phyloP scores from a whole-genome alignment of 2,113 vertebrate species.

The Alligator mississippiensis region DNA sequence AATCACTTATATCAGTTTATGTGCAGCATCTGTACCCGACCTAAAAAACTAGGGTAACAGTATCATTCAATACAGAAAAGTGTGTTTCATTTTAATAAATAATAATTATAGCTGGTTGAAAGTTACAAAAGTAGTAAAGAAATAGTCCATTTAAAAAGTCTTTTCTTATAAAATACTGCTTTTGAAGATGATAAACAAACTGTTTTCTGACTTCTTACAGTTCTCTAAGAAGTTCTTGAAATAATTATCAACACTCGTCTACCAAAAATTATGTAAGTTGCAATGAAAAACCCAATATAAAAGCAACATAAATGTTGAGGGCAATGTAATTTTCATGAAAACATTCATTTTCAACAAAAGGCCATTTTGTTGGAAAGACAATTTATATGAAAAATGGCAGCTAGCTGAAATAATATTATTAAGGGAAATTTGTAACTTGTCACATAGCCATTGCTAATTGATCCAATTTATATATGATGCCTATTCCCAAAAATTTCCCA shows the following conservation, averaged over 20 bases:
- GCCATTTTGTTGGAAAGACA: background rate
- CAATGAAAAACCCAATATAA: too few relatives aligned
- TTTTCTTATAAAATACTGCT: background rate
- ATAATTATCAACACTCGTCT: background rate
- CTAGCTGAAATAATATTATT: background rate
- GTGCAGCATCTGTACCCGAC: too few relatives aligned
- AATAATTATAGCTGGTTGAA: background rate
- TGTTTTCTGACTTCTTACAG: too few relatives aligned
- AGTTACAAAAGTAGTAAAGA: background rate
- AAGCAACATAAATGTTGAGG: background rate
- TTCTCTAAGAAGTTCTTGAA: background rate
- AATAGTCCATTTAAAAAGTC: too few relatives aligned
- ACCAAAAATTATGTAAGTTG: background rate
- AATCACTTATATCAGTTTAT: too few relatives aligned
- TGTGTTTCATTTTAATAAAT: background rate
- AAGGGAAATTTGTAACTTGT: background rate
- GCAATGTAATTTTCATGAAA: background rate
- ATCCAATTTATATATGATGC: background rate
- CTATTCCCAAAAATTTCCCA: background rate
- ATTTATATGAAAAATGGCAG: background rate
- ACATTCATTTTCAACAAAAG: background rate
- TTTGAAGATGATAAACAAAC: too few relatives aligned
- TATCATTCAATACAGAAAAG: background rate
- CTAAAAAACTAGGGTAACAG: background rate
- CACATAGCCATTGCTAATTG: background rate